Evolutionary conservation across 1,140 invertebrate genomes (phyloP), one percentile per base, ranked within the genome.

Genomic region (Bathynomus jamesi): DNA sequence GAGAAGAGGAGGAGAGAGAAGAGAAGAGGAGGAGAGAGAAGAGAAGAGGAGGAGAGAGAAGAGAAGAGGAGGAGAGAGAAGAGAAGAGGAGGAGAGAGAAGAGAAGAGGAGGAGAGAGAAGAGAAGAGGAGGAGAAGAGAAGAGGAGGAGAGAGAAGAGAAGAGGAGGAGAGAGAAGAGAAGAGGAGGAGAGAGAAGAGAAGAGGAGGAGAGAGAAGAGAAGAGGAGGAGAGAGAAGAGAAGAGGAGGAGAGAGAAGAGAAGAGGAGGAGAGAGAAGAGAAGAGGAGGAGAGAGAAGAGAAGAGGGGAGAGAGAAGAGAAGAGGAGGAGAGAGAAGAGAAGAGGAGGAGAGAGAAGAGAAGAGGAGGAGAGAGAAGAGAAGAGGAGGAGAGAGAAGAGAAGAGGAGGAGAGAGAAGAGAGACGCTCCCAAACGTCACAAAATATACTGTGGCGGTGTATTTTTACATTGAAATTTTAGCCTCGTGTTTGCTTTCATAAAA

Each of bases 111-210:
- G 28, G 25, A 64, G 27, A 27, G 7, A 64, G 62, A 28, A 11
- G 17, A 28, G 13, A 27, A 5, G 27, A 28, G 62, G 13, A 28
- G 17, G 27, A 0, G 62, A 1, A 25, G 62, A 25, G n/a, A 13
- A 1, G 28, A 11, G 28, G 62, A 64, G 8, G 21, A 78, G 61
- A 72, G 30, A 40, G 25, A 46, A 32, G 28, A 24, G 40, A 32
- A n/a, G n/a, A 32, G n/a, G 46, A 64, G 11, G 61, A 0, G n/a
- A 63, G 63, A 3, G 27, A 2, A 64, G n/a, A 63, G 28, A 21
- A 0, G 28, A 60, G 2, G 28, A 4, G 0, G 0, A 61, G 2
- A 0, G 7, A 61, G n/a, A 27, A 21, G n/a, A 27, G 27, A 2
- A n/a, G 24, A 11, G 4, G 13, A 10, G 28, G 53, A 3, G 29